phyloP scores from a whole-genome alignment of 2,888 invertebrate genomes.

The Lepetodrilus schrolli region DNA sequence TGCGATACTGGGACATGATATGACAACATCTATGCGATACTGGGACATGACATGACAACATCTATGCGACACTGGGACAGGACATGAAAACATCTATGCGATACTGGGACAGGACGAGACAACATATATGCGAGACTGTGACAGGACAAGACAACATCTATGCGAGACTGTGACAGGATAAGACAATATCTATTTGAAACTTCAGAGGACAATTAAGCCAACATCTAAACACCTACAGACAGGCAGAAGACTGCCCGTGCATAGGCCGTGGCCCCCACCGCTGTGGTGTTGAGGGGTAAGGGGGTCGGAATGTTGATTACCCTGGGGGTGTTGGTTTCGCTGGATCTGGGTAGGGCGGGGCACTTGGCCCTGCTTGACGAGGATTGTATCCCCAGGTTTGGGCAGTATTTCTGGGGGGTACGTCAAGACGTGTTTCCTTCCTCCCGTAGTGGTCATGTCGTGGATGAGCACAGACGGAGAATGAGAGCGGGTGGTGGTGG shows the following conservation, averaged over 20 bases:
- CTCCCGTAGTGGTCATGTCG: not conserved
- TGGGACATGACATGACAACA: not conserved
- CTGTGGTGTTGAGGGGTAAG: constrained; percentile 6
- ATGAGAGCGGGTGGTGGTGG: too few relatives aligned
- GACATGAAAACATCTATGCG: too few relatives aligned
- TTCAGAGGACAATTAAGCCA: not conserved
- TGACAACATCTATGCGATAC: too few relatives aligned
- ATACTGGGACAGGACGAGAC: too few relatives aligned
- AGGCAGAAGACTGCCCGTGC: constrained; percentile 23
- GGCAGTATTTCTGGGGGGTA: constrained; percentile 5
- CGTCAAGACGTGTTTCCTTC: not conserved
- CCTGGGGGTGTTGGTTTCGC: not conserved
- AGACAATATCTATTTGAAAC: too few relatives aligned
- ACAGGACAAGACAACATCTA: too few relatives aligned
- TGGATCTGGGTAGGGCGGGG: constrained; percentile 8
- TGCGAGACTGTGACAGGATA: not conserved
- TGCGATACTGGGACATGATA: too few relatives aligned
- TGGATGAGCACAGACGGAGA: not conserved
- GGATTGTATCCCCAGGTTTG: not conserved
- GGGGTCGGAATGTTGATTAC: constrained; percentile 19
- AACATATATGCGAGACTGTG: too few relatives aligned
- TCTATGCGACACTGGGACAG: too few relatives aligned
- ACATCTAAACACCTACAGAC: constrained; percentile 19
- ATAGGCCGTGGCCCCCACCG: not conserved
- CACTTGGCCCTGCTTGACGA: not conserved